Evolutionary conservation across 2,888 invertebrate species (phyloP).

Genomic region (Thecocarcelia acutangulata): DNA sequence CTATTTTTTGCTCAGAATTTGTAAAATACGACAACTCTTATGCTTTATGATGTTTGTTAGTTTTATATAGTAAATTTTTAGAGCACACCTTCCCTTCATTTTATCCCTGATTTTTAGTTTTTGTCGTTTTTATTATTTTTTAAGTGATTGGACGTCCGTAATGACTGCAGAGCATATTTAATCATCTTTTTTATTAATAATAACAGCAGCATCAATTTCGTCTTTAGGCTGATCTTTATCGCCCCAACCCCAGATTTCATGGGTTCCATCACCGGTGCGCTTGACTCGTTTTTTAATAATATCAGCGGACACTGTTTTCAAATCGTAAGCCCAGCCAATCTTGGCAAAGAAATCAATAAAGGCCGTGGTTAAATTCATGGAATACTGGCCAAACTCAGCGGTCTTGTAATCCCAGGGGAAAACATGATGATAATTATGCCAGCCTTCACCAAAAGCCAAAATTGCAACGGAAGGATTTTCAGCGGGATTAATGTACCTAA

Average conservation of each 20-base stretch:
- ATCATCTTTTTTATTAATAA: constrained; percentile 84
- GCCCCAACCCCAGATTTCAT: constrained; percentile 91
- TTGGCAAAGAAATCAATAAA: constrained; percentile 91
- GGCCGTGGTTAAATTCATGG: constrained; percentile 87
- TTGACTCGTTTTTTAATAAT: constrained; percentile 86
- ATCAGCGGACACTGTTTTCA: constrained; percentile 89
- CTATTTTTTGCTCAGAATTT: constrained; percentile 14
- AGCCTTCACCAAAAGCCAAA: constrained; percentile 88
- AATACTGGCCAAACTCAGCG: constrained; percentile 88
- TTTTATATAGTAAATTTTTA: constrained; percentile 18
- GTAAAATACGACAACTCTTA: constrained; percentile 22
- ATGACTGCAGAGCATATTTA: constrained; percentile 74
- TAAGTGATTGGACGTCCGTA: constrained; percentile 50
- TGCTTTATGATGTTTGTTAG: constrained; percentile 19
- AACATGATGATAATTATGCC: constrained; percentile 92
- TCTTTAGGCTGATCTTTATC: constrained; percentile 85
- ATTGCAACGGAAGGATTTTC: constrained; percentile 86
- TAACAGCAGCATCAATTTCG: constrained; percentile 83
- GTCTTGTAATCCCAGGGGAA: constrained; percentile 94
- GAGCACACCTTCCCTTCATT: constrained; percentile 65
- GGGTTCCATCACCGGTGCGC: constrained; percentile 89
- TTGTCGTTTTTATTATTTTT: constrained; percentile 24
- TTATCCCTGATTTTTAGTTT: constrained; percentile 63
- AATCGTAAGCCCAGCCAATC: constrained; percentile 93
- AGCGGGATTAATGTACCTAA: constrained; percentile 85